These are phyloP conservation scores for Eupithecia pulchellata DNA, from an alignment of 2,888 invertebrate genomes.

Conservation along the genomic window DNA sequence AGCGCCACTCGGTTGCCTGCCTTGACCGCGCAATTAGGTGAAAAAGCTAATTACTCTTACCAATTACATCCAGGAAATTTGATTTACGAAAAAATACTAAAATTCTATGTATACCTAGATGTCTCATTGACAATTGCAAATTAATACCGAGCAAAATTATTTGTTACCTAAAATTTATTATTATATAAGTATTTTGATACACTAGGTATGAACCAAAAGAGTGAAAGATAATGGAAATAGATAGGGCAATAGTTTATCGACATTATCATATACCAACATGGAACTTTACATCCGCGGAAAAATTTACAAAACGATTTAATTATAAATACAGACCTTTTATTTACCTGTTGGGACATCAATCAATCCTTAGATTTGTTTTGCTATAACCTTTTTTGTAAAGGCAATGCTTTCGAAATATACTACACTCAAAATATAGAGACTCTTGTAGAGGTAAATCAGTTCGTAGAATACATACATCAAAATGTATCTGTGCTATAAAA, in stretches of 20 bases:
- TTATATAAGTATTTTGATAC: background rate
- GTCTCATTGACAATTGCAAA: background rate
- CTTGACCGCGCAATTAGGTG: constrained; percentile 75
- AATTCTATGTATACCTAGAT: constrained; percentile 28
- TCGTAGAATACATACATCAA: no score
- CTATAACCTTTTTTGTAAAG: no score
- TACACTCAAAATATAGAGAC: no score
- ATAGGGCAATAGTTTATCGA: background rate
- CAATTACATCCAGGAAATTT: constrained; percentile 74
- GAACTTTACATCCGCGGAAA: background rate
- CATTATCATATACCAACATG: background rate
- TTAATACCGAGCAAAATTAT: background rate
- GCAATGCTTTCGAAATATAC: no score
- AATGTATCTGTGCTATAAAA: no score
- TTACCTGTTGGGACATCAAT: background rate
- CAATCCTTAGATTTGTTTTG: no score
- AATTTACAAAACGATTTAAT: background rate
- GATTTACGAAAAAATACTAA: constrained; percentile 56
- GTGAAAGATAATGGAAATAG: background rate
- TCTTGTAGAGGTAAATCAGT: no score
- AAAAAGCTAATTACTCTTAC: constrained; percentile 79
- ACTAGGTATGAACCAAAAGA: background rate
- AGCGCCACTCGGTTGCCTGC: constrained; percentile 75
- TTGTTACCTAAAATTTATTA: background rate
- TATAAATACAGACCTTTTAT: background rate